Evolutionary conservation across 1,140 invertebrate genomes (phyloP), one percentile per base, ranked within the genome.

Genomic region (Solenopsis fugax): DNA sequence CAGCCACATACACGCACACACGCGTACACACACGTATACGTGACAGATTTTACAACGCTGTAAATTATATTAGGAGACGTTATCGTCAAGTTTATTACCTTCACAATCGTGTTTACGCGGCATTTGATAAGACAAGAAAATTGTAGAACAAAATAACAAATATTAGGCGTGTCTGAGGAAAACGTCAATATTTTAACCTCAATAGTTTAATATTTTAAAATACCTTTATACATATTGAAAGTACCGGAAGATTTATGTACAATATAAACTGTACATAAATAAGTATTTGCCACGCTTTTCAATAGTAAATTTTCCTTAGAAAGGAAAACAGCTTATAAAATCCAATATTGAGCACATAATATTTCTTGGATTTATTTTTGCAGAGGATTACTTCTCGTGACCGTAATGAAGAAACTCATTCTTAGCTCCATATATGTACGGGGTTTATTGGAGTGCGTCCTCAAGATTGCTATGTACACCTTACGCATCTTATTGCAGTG

Each of bases 61-160:
- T 52, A 81, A 81, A 81, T 80, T 80, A 80, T 41, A 69, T 81
- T 45, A 71, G 9, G 48, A 81, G 77, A 71, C 41, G 34, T 81
- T 81, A 81, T 81, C 77, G 77, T 16, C 34, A 71, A 18, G 64
- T 81, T 77, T 71, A 81, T 81, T 81, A 71, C 50, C 29, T 54
- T 54, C 50, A 54, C 48, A 21, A 34, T 41, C 41, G 21, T 29
- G 10, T 54, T 45, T 34, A 9, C 48, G 48, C 5, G 13, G 16
- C 65, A 54, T 21, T 81, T 71, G 48, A 71, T 81, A 71, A 48
- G 77, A 81, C 64, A 81, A 69, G 77, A 48, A 65, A 65, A 78
- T 78, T 78, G 24, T 45, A 18, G 16, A 56, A 81, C 77, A 81
- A 81, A 45, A 56, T 71, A 69, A 41, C 16, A 41, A 54, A 71